Base-by-base conservation (phyloP, 2,888 invertebrate species). In the Monopis laevigella region DNA sequence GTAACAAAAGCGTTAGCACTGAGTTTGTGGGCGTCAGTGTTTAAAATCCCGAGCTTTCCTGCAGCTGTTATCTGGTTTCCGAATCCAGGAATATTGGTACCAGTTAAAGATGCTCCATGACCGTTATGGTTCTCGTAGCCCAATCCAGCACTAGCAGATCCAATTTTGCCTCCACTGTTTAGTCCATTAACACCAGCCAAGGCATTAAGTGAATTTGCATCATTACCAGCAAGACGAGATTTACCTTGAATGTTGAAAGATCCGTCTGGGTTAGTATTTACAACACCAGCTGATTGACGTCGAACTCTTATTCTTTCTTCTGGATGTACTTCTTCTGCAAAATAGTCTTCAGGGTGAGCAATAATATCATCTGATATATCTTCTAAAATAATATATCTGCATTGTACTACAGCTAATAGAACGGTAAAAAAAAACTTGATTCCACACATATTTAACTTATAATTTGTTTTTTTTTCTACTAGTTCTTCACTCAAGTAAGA, bases 1-100 rank as follows among this genome's bases (percentile, higher is more conserved):
- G 62, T 57, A 13, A 58, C 35, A 48, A 66, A 69, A 0, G 67
- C 69, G 14, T 65, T 67, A 1, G 64, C 65, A 26, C 51, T 54
- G 10, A 70, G 36, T 10, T 59, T 55, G 39, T 67, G 64, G 43
- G 55, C 49, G 2, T 51, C 53, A 14, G 54, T 58, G 45, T 60
- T 46, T 32, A 64, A 43, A 12, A 66, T 40, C 35, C 57, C 62
- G 2, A 58, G 30, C 8, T 51, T 52, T 2, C 54, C 63, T 1
- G 62, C 54, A 1, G 54, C 65, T 0, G 62, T 60, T 26, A 64
- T 42, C 47, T 58, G 59, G 44, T 56, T 38, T 4, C 55, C 64
- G 32, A 59, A 52, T 24, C 48, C 46, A 1, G 62, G 59, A 7
- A 59, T 49, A 26, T 53, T 54, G 11, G 48, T 55, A 8, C 57